Evolutionary conservation across 2,797 vertebrate genomes (phyloP), one percentile per base, ranked within the genome.

Genomic region (Bucorvus abyssinicus): DNA sequence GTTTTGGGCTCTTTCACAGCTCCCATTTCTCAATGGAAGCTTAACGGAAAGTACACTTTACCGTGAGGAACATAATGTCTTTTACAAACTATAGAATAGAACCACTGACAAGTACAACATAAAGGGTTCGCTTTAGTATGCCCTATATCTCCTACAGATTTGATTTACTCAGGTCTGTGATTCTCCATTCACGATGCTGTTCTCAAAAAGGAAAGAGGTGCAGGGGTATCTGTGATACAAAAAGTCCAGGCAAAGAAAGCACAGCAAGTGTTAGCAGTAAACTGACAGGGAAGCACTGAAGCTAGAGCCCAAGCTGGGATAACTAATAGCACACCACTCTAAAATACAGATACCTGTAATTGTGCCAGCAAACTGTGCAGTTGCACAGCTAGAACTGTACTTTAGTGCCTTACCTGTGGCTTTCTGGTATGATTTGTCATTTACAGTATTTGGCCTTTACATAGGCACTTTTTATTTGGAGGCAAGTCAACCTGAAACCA

Each of bases 11-110:
- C 77, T 61, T 75, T 67, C 75, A 76, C 36, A 56, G 84, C 50
- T 92, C 67, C 89, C 83, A 77, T 47, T 79, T 94, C 63, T 44
- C 83, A 77, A 29, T 57, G 53, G 94, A 91, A 94, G 84, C 81
- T 52, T 87, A 86, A 70, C 5, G 93, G 67, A 89, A 95, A 90
- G 60, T 27, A 94, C 23, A 22, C 42, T 69, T 88, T 93, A 78
- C 45, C 57, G 40, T 26, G 42, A 90, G 56, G 68, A 82, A 85
- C 50, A 80, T 24, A 82, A 83, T 80, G 49, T 55, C 67, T 92
- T 94, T 93, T 80, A 82, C 56, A 80, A 87, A 64, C 52, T 82
- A 83, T 12, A 91, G 83, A 93, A 94, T 57, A 91, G 91, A 91
- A 89, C 59, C 80, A 80, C 3, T 91, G 80, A 89, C 52, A 70